Evolutionary conservation across 1,140 invertebrate species (phyloP), one percentile per base, ranked within the genome.

Genomic region (Harlomillsia oculata): DNA sequence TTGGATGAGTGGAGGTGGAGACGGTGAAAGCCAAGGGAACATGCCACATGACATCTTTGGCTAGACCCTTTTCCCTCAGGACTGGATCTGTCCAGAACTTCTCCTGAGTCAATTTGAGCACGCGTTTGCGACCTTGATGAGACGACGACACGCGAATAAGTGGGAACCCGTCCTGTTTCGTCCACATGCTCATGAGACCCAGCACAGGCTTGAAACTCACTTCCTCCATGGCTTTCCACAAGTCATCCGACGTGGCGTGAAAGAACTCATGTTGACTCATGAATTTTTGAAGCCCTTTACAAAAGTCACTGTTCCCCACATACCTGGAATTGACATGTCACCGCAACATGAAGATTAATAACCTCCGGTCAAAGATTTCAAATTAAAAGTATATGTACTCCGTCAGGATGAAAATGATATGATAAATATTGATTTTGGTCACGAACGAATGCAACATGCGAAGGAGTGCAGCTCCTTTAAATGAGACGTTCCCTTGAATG

Each of bases 401-500:
- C n/a, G n/a, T n/a, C n/a, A n/a, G n/a, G n/a, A n/a, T n/a, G n/a
- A n/a, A n/a, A n/a, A n/a, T n/a, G n/a, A n/a, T n/a, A n/a, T n/a
- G n/a, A n/a, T n/a, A n/a, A n/a, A n/a, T n/a, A n/a, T n/a, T n/a
- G n/a, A n/a, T n/a, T n/a, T n/a, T n/a, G n/a, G n/a, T n/a, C n/a
- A n/a, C n/a, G n/a, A n/a, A n/a, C n/a, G n/a, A n/a, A n/a, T 80
- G 71, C 55, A 86, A 76, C 86, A 89, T 89, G 39, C 85, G 76
- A 0, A 89, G 71, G 14, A 90, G 70, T 9, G 80, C 76, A 0
- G 81, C 82, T 29, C 83, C 87, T 73, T 78, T 80, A 6, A 25
- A 20, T n/a, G 44, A 40, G 14, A 30, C 9, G 32, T 82, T 80
- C 4, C 66, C 66, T 63, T 82, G 72, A 23, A 81, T 76, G 59